A percentile compares a stretch with the other conserved stretches of the same genome.
phyloP scores from a whole-genome alignment of 2,113 vertebrate genomes.

The Centropus unirufus region DNA sequence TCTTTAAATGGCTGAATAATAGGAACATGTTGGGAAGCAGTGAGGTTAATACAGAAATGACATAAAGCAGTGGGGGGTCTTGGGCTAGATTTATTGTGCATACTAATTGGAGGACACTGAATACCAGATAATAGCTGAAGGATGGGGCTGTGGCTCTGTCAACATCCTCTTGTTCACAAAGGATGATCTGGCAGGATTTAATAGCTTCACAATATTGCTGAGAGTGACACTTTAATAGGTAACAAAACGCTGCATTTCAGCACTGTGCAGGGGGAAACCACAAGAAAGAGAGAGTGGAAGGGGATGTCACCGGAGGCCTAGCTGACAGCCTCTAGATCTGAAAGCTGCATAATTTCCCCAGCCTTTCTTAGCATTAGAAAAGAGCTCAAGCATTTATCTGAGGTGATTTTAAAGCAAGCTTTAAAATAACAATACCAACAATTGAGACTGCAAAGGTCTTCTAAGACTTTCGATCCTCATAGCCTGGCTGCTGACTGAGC shows the following conservation, averaged over 20 bases:
- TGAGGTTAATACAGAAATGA: conserved; percentile 78
- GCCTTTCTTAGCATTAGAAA: background rate
- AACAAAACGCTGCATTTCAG: conserved; percentile 61
- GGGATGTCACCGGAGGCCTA: background rate
- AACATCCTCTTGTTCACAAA: conserved; percentile 73
- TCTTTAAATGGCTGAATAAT: conserved; percentile 80
- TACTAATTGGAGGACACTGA: conserved; percentile 78
- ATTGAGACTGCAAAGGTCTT: background rate
- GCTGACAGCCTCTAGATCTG: background rate
- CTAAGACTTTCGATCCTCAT: background rate
- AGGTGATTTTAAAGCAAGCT: background rate
- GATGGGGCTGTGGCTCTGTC: conserved; percentile 65
- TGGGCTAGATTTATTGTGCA: conserved; percentile 67
- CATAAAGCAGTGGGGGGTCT: conserved; percentile 76
- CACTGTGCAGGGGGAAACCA: conserved; percentile 18
- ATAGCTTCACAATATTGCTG: conserved; percentile 64
- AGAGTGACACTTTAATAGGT: conserved; percentile 59
- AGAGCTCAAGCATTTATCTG: background rate
- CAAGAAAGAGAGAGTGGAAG: conserved; percentile 53
- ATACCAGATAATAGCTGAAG: conserved; percentile 74
- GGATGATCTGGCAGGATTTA: conserved; percentile 72
- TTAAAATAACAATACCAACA: background rate
- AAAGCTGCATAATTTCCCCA: background rate
- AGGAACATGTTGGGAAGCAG: conserved; percentile 74
- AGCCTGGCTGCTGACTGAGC: background rate